Evolutionary conservation across 2,888 invertebrate genomes (phyloP).

Genomic region (Tachina lurida): DNA sequence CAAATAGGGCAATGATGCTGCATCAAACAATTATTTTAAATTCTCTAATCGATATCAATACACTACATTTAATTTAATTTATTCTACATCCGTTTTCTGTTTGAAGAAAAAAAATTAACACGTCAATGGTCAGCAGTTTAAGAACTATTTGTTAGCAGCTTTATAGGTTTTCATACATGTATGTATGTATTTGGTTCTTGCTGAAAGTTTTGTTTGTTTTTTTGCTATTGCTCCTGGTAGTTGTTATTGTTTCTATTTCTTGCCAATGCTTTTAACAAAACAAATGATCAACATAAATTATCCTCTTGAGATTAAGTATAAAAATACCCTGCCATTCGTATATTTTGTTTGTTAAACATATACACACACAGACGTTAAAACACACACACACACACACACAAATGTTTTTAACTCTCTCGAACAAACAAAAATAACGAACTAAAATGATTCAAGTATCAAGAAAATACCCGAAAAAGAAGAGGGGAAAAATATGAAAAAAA

Average conservation of each 20-base stretch:
- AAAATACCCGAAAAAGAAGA: constrained; percentile 15
- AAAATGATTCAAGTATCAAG: constrained; percentile 49
- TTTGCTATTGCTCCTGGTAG: not conserved
- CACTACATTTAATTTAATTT: not conserved
- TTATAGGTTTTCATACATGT: not conserved
- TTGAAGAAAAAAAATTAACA: not conserved
- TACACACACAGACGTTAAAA: constrained; percentile 31
- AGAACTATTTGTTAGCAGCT: not conserved
- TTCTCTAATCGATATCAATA: no score
- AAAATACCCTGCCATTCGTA: constrained; percentile 52
- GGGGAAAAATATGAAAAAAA: constrained; percentile 24
- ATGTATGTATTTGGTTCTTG: not conserved
- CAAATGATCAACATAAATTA: constrained; percentile 82
- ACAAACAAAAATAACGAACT: not conserved
- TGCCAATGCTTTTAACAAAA: constrained; percentile 78
- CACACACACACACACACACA: not conserved
- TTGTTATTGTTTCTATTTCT: constrained; percentile 51
- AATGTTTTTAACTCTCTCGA: not conserved
- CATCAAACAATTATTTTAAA: no score
- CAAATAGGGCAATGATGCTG: no score
- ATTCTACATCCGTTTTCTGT: not conserved
- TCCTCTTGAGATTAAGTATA: constrained; percentile 80
- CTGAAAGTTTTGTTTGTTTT: constrained; percentile 55
- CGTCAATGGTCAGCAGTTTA: constrained; percentile 8
- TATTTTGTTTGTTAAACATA: constrained; percentile 22